phyloP scores from a whole-genome alignment of 2,113 vertebrate genomes.

The Cinclus mexicanus region DNA sequence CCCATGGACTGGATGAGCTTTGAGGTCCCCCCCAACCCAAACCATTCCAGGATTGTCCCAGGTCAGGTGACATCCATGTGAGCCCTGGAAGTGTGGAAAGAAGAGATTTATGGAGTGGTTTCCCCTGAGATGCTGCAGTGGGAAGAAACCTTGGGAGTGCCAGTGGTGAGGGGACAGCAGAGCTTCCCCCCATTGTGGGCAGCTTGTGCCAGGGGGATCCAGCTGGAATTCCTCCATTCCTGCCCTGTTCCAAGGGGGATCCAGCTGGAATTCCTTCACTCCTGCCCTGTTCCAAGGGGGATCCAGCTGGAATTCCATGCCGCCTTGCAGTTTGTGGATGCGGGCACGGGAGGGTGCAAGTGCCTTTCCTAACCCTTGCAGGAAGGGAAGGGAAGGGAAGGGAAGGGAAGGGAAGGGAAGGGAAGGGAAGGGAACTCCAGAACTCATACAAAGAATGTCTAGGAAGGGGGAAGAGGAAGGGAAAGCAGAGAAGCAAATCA shows the following conservation, averaged over 20 bases:
- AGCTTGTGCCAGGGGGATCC: background rate
- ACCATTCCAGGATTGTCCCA: background rate
- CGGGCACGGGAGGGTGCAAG: conserved; percentile 45
- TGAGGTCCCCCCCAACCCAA: background rate
- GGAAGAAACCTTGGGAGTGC: background rate
- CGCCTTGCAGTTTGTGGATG: background rate
- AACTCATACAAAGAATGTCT: too few species aligned
- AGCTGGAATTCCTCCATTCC: background rate
- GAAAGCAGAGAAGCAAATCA: too few species aligned
- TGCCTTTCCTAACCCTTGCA: background rate
- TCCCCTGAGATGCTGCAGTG: background rate
- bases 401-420: too few species aligned
- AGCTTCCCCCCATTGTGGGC: background rate
- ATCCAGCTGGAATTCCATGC: background rate
- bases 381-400: background rate
- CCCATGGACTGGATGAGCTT: rapidly evolving
- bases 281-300: too few species aligned
- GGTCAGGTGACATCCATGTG: rapidly evolving
- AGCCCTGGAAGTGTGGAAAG: background rate
- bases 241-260: background rate
- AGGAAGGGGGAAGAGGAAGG: too few species aligned
- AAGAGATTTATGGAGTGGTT: background rate
- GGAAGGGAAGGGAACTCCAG: too few species aligned
- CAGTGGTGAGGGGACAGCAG: rapidly evolving
- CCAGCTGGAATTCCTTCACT: too few species aligned